Percentiles rank a stretch among this genome's conserved stretches.
Evolutionary conservation across 2,888 invertebrate species (phyloP).

Genomic region (Acanthosepion pharaonis): DNA sequence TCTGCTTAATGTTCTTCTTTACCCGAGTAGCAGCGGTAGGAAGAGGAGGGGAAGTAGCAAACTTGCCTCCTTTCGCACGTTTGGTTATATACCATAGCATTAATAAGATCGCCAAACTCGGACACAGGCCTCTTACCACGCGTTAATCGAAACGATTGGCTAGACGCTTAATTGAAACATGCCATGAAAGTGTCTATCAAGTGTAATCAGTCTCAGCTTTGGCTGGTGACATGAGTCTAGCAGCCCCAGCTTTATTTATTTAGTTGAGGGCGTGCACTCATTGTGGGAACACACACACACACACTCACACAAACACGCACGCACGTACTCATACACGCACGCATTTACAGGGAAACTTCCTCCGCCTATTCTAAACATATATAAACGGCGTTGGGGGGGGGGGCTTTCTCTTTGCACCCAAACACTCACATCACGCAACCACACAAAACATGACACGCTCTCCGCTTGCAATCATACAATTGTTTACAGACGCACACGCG

Average conservation of each 20-base stretch:
- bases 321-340: not conserved
- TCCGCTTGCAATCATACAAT: no score
- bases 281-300: not conserved
- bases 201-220: not conserved
- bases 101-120: not conserved
- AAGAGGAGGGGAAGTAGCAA: not conserved
- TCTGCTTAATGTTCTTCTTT: not conserved
- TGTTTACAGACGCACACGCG: no score
- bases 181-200: slow-evolving; percentile 2
- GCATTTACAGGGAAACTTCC: no score
- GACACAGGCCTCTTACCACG: not conserved
- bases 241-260: not conserved
- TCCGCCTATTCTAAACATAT: no score
- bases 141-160: not conserved
- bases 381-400: no score
- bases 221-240: not conserved
- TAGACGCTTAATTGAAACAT: slow-evolving; percentile 18
- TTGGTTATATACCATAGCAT: not conserved
- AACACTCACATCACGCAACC: no score
- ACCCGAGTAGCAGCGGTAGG: not conserved
- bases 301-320: not conserved
- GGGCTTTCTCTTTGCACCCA: no score
- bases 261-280: slow-evolving; percentile 33
- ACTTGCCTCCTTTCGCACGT: not conserved
- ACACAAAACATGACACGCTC: no score